These are phyloP conservation scores for Zaprionus obscuricornis DNA, from an alignment of 2,888 invertebrate species.

Conservation along the genomic window DNA sequence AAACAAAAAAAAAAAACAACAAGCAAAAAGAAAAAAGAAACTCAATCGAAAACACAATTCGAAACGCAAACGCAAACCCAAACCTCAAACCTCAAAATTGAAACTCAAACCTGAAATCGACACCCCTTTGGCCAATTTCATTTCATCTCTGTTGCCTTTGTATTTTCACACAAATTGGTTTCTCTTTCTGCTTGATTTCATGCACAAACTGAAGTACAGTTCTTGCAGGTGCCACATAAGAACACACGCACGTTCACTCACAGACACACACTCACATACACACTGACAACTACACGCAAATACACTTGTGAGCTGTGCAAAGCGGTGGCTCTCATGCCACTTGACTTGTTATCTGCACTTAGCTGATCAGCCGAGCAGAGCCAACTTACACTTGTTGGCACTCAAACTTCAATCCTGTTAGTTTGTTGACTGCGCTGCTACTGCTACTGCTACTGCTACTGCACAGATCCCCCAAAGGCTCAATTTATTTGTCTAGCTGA, in stretches of 20 bases:
- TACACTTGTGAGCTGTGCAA: slow-evolving; percentile 13
- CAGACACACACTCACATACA: background rate
- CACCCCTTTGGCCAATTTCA: slow-evolving; percentile 65
- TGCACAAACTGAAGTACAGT: slow-evolving; percentile 64
- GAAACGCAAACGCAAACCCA: slow-evolving; percentile 3
- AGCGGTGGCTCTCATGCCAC: slow-evolving; percentile 49
- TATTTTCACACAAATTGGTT: slow-evolving; percentile 70
- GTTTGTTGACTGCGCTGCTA: background rate
- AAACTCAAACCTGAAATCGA: background rate
- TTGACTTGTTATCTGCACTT: slow-evolving; percentile 76
- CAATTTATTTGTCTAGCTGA: slow-evolving; percentile 47
- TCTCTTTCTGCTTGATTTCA: slow-evolving; percentile 73
- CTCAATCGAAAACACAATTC: background rate
- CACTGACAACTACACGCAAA: slow-evolving; percentile 1
- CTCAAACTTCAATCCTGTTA: slow-evolving; percentile 26
- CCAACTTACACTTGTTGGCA: slow-evolving; percentile 74
- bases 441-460: background rate
- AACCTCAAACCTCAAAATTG: slow-evolving; percentile 30
- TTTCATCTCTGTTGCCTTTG: slow-evolving; percentile 48
- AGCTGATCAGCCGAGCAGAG: slow-evolving; percentile 62
- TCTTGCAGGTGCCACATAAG: slow-evolving; percentile 50
- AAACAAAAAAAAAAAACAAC: slow-evolving; percentile 20
- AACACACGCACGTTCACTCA: slow-evolving; percentile 10
- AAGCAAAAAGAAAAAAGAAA: background rate
- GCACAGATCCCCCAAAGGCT: slow-evolving; percentile 10